Conservation (phyloP, 2,797 vertebrate species). For the Tenualosa ilisha region DNA sequence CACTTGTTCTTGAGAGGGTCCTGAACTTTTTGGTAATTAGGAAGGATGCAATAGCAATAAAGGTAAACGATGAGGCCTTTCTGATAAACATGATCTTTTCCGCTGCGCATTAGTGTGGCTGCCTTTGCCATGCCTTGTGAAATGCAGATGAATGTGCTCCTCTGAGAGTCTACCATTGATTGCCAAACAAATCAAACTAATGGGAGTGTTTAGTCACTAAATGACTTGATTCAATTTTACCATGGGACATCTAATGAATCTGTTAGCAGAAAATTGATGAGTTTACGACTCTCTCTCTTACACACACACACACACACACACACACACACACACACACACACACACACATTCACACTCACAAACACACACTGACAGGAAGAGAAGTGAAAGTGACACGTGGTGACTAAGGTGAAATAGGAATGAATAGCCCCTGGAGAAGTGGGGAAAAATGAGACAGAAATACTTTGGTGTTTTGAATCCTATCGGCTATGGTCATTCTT, state of each 20-base stretch:
- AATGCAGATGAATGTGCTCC: constrained; percentile 10
- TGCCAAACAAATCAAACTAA: constrained; percentile 24
- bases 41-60: neutral
- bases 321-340: constrained; percentile 9
- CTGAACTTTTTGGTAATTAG: neutral
- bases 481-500: constrained; percentile 25
- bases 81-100: neutral
- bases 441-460: constrained; percentile 10
- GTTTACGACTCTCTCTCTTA: neutral
- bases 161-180: neutral
- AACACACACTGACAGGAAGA: neutral
- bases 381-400: neutral
- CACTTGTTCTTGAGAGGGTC: neutral
- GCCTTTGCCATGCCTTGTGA: neutral
- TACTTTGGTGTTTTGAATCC: constrained; percentile 18
- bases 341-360: neutral
- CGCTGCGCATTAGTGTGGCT: neutral
- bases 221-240: constrained; percentile 22
- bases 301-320: constrained; percentile 21
- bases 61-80: neutral
- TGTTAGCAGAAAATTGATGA: constrained; percentile 16
- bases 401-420: constrained; percentile 12
- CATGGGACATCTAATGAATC: constrained; percentile 23
- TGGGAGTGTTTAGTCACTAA: constrained; percentile 25
- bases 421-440: constrained; percentile 16